Evolutionary conservation across 2,888 invertebrate species (phyloP).

Genomic region (Pomacea canaliculata): DNA sequence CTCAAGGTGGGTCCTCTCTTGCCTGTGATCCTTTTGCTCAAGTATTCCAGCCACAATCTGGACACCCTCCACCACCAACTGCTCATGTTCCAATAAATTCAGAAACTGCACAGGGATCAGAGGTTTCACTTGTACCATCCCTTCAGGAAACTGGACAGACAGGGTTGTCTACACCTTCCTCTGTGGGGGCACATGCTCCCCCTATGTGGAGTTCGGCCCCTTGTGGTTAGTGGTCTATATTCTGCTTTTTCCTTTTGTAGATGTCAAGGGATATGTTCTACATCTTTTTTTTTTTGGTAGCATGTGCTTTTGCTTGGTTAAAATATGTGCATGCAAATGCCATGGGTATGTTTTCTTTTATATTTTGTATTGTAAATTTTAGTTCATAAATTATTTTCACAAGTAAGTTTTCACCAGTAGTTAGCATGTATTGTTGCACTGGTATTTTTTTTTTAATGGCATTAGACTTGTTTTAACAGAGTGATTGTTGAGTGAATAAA

Average conservation of each 20-base stretch:
- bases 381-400: too few relatives aligned
- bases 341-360: too few relatives aligned
- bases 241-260: neutral
- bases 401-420: too few relatives aligned
- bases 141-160: neutral
- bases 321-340: too few relatives aligned
- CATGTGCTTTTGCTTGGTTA: too few relatives aligned
- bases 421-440: too few relatives aligned
- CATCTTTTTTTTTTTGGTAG: too few relatives aligned
- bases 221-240: neutral
- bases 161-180: neutral
- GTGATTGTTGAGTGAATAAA: too few relatives aligned
- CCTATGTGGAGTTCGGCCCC: neutral
- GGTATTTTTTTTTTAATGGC: too few relatives aligned
- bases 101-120: neutral
- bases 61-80: constrained; percentile 7
- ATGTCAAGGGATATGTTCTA: neutral
- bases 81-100: constrained; percentile 1
- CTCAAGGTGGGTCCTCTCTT: constrained; percentile 22
- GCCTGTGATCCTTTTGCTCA: constrained; percentile 58
- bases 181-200: neutral
- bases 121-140: constrained; percentile 7
- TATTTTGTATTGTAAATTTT: too few relatives aligned
- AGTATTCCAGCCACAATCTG: constrained; percentile 37
- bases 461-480: too few relatives aligned